These are phyloP conservation scores for Falco concolor DNA, from an alignment of 2,797 vertebrate species.

Conservation along the genomic window DNA sequence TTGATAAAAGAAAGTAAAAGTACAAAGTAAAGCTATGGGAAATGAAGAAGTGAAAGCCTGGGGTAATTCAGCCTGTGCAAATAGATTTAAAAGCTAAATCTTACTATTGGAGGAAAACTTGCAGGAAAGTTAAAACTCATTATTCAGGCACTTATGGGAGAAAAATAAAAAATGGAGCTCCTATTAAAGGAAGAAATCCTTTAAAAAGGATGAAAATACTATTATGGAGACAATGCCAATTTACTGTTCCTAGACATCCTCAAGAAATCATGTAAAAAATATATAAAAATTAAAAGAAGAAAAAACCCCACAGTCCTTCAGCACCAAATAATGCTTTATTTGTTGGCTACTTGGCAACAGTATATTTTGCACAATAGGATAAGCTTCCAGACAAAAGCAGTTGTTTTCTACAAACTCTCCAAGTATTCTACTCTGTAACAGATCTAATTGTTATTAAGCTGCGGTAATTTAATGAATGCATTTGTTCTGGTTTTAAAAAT, in stretches of 20 bases:
- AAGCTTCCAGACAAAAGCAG: neutral
- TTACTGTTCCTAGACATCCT: neutral
- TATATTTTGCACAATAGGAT: neutral
- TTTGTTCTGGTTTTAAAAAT: neutral
- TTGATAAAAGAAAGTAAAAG: neutral
- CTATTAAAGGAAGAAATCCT: neutral
- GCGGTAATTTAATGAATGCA: neutral
- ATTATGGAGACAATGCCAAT: neutral
- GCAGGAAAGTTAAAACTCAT: neutral
- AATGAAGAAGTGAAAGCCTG: neutral
- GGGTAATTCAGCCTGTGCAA: neutral
- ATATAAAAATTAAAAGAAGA: neutral
- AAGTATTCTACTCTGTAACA: neutral
- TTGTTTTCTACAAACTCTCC: neutral
- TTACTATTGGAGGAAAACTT: neutral
- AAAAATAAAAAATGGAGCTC: neutral
- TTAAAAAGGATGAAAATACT: neutral
- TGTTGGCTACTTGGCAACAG: neutral
- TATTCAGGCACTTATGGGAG: neutral
- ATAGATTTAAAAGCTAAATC: neutral
- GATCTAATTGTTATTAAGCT: neutral
- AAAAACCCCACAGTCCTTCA: neutral
- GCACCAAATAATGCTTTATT: neutral
- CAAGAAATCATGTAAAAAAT: neutral
- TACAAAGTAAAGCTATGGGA: neutral